Evolutionary conservation across 2,797 vertebrate species (phyloP), one percentile per base, ranked within the genome.

Genomic region (Oreortyx pictus): DNA sequence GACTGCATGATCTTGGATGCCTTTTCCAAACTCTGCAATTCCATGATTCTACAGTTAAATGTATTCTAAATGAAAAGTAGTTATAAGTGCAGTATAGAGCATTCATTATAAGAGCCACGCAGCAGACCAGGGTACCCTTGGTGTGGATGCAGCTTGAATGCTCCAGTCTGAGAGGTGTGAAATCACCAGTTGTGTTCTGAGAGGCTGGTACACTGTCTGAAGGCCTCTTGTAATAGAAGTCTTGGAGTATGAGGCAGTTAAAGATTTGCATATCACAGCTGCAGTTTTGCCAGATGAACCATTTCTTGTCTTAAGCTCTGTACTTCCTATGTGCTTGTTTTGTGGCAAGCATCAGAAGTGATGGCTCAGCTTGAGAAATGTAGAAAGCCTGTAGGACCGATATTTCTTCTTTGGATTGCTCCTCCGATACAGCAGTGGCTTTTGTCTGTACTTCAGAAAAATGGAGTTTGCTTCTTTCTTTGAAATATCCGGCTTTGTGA

Each of bases 161-260:
- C 56, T 93, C 41, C 37, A 14, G 23, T 43, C 50, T 79, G 37
- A 64, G 7, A 65, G 79, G n/a, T 78, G 57, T 89, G 64, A 54
- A 89, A 73, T 62, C 50, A 39, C 39, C 5, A 1, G 14, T 5
- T 43, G 41, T 79, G 49, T 68, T 70, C 50, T 24, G 39, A 72
- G 70, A 70, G 44, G 54, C 54, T 74, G 64, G n/a, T 35, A 41
- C 17, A 18, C 59, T 24, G 20, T 59, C 76, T 56, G 72, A 79
- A 64, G 78, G 44, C 14, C 0, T 64, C 27, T 82, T 47, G 19
- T 25, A 37, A 31, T 4, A 7, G 15, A 9, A 0, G 0, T 8
- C 33, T 39, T n/a, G 22, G 33, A 7, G 6, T 0, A 0, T 74
- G 64, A 86, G 22, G n/a, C 18, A 17, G 43, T 16, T 50, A 49